Base-by-base conservation (phyloP, 1,140 invertebrate genomes). In the Whitmania pigra region DNA sequence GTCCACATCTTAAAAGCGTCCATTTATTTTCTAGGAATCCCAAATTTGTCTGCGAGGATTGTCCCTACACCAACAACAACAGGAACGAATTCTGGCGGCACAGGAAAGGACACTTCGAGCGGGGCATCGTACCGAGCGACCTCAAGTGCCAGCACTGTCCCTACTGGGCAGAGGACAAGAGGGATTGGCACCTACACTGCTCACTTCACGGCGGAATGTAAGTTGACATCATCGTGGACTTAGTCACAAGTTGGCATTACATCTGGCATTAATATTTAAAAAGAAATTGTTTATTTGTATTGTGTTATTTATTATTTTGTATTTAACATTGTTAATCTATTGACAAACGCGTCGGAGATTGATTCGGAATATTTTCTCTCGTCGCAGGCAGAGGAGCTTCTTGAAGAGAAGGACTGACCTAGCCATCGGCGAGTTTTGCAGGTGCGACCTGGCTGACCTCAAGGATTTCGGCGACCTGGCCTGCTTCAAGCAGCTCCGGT, bases 21-120 rank as follows among this genome's bases (percentile, higher is more conserved):
- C 54, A 57, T 9, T 25, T 2, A 20, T 4, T 4, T 20, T 29
- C 36, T 9, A 31, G 68, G 57, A 75, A 57, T 66, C 87, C 87
- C 77, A 84, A 87, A 72, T 88, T 89, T 78, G 86, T 85, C 76
- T 91, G 89, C 77, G 83, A 84, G 0, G 83, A 86, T 57, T 91
- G 90, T 80, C 89, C 90, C 0, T 91, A 90, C 79, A 88, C 49
- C 4, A 70, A 88, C 36, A 89, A 90, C 77, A 90, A 88, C 78
- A 90, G 90, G 79, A 89, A 89, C 57, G 90, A 92, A 78, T 90
- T 88, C 77, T 85, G 89, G 74, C 90, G 92, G 79, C 90, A 92
- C 76, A 36, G 69, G 29, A 49, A 40, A 13, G 88, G 89, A 75
- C 89, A 92, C 78, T 89, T 92, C 77, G 90, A 93, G 78, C 86